Base-by-base conservation (phyloP, 2,888 invertebrate genomes). In the Andrena bicolor region DNA sequence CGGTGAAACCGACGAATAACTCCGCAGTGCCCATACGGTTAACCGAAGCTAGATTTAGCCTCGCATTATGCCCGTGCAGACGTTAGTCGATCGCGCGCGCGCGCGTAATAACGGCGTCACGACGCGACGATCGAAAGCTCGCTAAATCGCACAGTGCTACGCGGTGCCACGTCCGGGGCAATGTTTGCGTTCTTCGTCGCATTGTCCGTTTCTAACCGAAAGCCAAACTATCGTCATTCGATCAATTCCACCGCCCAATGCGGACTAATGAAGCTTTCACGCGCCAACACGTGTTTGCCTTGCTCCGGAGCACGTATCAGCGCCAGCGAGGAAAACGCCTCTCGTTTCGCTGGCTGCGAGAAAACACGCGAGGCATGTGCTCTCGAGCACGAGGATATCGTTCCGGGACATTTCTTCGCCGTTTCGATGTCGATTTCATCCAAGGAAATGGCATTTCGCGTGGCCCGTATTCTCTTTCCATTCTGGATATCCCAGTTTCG, bases 371-470 rank as follows among this genome's bases (percentile, higher is more conserved):
- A n/a, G 28, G 28, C 28, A 8, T 6, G 28, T 53, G 20, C 20
- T 8, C 20, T 20, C 13, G 8, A 53, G 8, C 53, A 1, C 53
- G 8, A 53, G 20, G 20, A 53, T 41, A 41, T 73, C 63, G 51
- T 35, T 16, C 66, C 13, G 70, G 53, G 48, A 71, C 73, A 68
- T 80, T 72, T 77, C 69, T 74, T 56, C 32, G 35, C 60, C 65
- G 69, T 77, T 74, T 76, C 79, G 76, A 71, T 77, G 77, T 65
- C 72, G 58, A 73, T 84, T 77, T 73, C 75, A 60, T 72, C 72
- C 69, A 65, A 69, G 65, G 72, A 68, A 77, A 77, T 77, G 74
- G 70, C 35, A 75, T 72, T 80, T 68, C 65, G 61, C 26, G 72
- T 74, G 74, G 35, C 60, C 58, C 32, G 58, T 35, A 61, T 35